These are phyloP conservation scores for Smittia aterrima DNA, from an alignment of 2,888 invertebrate genomes.

Conservation along the genomic window DNA sequence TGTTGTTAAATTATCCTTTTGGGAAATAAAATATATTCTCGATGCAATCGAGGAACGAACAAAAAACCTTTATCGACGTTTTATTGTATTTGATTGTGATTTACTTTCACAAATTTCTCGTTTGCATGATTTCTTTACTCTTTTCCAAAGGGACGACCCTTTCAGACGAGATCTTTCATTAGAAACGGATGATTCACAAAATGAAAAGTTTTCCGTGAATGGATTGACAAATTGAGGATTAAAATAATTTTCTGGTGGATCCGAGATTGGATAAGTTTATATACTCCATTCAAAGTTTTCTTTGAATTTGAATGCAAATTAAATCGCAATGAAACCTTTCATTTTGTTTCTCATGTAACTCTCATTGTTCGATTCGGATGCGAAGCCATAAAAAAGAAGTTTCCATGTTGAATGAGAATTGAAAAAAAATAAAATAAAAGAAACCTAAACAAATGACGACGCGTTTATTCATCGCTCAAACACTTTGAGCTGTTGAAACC, in stretches of 20 bases:
- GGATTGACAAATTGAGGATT: slow-evolving; percentile 7
- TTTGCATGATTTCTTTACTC: neutral
- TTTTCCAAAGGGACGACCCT: neutral
- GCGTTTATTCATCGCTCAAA: slow-evolving; percentile 1
- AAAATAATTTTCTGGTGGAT: slow-evolving; percentile 1
- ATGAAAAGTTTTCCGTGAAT: neutral
- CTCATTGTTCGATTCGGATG: too few relatives aligned
- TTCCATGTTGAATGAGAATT: too few relatives aligned
- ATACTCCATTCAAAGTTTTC: too few relatives aligned
- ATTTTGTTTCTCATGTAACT: too few relatives aligned
- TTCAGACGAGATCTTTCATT: neutral
- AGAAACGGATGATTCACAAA: neutral
- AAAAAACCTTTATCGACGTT: slow-evolving; percentile 36
- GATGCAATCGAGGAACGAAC: slow-evolving; percentile 22
- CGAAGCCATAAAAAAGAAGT: neutral
- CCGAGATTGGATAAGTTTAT: neutral
- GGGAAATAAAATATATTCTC: slow-evolving; percentile 30
- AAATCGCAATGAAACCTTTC: too few relatives aligned
- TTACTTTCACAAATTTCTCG: neutral
- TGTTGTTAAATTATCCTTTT: slow-evolving; percentile 21
- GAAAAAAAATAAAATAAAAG: too few relatives aligned
- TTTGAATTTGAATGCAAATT: neutral
- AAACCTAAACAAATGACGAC: slow-evolving; percentile 9
- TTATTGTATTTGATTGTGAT: slow-evolving; percentile 38
- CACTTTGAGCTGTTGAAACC: neutral